These are phyloP conservation scores for Pangasius mekongensis DNA, from an alignment of 2,797 vertebrate species.

Conservation along the genomic window DNA sequence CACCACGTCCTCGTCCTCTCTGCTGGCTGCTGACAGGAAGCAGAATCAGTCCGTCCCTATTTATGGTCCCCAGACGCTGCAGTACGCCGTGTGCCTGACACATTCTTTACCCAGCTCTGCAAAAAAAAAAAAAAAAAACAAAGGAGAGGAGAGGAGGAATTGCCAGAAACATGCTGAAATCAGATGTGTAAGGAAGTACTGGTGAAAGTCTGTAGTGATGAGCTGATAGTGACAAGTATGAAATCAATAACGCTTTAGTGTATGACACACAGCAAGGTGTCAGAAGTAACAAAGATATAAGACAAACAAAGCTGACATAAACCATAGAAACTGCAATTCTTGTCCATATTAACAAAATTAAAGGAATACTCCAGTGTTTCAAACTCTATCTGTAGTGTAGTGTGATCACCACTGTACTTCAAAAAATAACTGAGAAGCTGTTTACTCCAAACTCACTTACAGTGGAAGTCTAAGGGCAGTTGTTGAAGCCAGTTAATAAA, in stretches of 20 bases:
- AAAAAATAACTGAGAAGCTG: neutral
- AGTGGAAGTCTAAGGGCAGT: neutral
- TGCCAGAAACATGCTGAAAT: neutral
- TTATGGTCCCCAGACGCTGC: slow-evolving; percentile 74
- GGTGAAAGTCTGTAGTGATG: neutral
- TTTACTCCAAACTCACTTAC: neutral
- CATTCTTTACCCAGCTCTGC: slow-evolving; percentile 58
- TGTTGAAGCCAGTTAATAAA: neutral
- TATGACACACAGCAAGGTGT: neutral
- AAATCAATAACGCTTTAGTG: neutral
- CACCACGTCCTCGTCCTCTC: slow-evolving; percentile 52
- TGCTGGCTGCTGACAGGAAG: slow-evolving; percentile 68
- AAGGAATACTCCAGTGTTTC: neutral
- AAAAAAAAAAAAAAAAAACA: neutral
- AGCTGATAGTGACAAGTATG: neutral
- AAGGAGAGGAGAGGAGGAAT: slow-evolving; percentile 1
- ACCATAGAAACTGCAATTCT: too few species aligned
- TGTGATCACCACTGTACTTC: neutral
- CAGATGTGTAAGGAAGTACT: neutral
- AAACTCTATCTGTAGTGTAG: neutral
- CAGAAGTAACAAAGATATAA: neutral
- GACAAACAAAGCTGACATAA: neutral
- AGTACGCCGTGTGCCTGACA: slow-evolving; percentile 67
- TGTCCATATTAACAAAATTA: neutral
- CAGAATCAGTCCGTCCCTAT: slow-evolving; percentile 77